A percentile compares a stretch with the other conserved stretches of the same genome.
phyloP scores from a whole-genome alignment of 2,888 invertebrate genomes.

The Lasioglossum malachurum region DNA sequence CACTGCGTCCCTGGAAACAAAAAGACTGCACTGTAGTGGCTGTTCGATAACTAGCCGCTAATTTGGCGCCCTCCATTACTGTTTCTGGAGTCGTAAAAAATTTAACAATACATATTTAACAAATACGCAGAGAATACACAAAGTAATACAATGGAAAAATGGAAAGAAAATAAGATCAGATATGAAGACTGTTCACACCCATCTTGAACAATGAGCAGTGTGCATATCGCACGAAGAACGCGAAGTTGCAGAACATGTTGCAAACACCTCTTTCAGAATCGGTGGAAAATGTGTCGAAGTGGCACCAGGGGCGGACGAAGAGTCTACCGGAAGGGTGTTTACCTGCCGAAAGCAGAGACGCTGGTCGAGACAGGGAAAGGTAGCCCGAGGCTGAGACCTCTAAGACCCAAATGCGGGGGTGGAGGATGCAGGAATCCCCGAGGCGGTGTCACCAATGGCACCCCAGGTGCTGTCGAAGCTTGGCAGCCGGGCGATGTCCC shows the following conservation, averaged over 20 bases:
- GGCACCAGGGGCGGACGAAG: neutral
- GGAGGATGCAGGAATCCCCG: slow-evolving; percentile 82
- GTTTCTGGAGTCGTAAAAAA: too few relatives aligned
- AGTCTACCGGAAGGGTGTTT: neutral
- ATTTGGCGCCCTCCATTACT: too few relatives aligned
- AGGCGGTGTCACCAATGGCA: slow-evolving; percentile 75
- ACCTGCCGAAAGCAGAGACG: slow-evolving; percentile 84
- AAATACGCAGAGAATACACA: too few relatives aligned
- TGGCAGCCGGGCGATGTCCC: slow-evolving; percentile 71
- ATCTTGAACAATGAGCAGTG: neutral
- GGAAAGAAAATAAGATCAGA: neutral
- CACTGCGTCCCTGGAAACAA: slow-evolving; percentile 86
- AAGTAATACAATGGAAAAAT: neutral
- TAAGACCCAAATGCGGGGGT: slow-evolving; percentile 82
- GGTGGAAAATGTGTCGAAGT: neutral
- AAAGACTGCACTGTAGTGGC: neutral
- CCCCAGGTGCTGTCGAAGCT: slow-evolving; percentile 68
- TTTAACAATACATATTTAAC: too few relatives aligned
- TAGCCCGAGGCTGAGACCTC: slow-evolving; percentile 82
- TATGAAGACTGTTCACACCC: neutral
- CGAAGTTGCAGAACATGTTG: neutral
- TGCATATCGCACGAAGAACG: neutral
- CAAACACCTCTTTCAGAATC: neutral
- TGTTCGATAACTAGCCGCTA: neutral
- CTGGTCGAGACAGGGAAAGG: slow-evolving; percentile 83